These are phyloP conservation scores for Hippoglossus stenolepis DNA, from an alignment of 2,113 vertebrate species.

Conservation along the genomic window DNA sequence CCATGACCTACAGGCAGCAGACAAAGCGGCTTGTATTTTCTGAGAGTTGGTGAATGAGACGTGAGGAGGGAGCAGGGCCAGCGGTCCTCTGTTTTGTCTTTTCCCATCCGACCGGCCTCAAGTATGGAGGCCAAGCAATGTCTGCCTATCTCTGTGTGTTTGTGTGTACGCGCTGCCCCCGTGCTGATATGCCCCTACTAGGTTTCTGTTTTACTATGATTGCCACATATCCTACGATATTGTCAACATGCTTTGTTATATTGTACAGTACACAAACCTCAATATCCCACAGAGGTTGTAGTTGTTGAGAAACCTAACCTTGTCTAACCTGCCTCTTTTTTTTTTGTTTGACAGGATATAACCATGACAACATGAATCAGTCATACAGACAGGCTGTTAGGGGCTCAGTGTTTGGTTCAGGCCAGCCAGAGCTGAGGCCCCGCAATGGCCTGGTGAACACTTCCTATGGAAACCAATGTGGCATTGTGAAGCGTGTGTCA, in stretches of 20 bases:
- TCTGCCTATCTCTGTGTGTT: constrained; percentile 39
- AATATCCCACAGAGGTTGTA: neutral
- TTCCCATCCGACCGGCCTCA: constrained; percentile 64
- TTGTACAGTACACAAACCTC: neutral
- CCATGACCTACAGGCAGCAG: constrained; percentile 45
- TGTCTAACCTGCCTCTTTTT: constrained; percentile 34
- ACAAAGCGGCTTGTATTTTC: constrained; percentile 55
- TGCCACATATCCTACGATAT: neutral
- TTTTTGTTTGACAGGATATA: constrained; percentile 74
- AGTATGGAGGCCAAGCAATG: constrained; percentile 73
- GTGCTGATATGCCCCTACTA: constrained; percentile 22
- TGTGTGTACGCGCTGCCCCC: neutral
- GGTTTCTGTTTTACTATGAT: constrained; percentile 16
- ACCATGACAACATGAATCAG: constrained; percentile 92
- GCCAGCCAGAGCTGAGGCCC: constrained; percentile 84
- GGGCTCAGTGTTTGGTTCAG: constrained; percentile 85
- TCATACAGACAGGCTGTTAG: constrained; percentile 90
- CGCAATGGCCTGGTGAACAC: constrained; percentile 82
- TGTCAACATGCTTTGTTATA: constrained; percentile 3
- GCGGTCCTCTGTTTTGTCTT: constrained; percentile 50
- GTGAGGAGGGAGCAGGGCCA: constrained; percentile 13
- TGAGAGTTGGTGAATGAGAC: constrained; percentile 57
- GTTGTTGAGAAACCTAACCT: neutral
- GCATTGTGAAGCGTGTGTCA: constrained; percentile 80
- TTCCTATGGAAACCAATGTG: constrained; percentile 86